phyloP scores from a whole-genome alignment of 2,888 invertebrate species.

The Beris morrisii region DNA sequence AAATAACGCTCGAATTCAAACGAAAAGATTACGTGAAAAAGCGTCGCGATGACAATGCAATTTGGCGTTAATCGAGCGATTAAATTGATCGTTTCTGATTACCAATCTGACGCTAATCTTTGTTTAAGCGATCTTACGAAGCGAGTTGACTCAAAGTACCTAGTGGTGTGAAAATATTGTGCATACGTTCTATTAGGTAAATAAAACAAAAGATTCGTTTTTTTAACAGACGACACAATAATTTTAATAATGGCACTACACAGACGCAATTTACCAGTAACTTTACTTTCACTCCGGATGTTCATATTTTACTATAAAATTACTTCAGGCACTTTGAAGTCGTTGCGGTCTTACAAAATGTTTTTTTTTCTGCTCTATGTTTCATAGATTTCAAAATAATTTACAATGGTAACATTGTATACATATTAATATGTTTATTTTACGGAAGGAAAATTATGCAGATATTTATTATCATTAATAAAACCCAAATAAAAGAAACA shows the following conservation, averaged over 20 bases:
- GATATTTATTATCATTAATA: too few relatives aligned
- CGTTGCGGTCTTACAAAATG: neutral
- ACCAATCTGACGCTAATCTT: neutral
- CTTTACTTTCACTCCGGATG: slow-evolving; percentile 14
- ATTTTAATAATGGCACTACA: neutral
- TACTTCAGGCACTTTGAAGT: neutral
- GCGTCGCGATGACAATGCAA: slow-evolving; percentile 16
- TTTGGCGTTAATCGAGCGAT: slow-evolving; percentile 1
- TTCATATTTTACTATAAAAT: neutral
- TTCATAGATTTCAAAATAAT: neutral
- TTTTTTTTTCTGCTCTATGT: neutral
- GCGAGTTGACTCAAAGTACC: too few relatives aligned
- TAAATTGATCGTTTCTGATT: slow-evolving; percentile 1
- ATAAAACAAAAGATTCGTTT: neutral
- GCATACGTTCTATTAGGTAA: too few relatives aligned
- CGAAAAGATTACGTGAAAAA: slow-evolving; percentile 16
- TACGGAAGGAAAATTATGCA: too few relatives aligned
- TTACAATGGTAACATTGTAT: too few relatives aligned
- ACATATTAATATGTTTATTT: too few relatives aligned
- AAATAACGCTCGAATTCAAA: neutral
- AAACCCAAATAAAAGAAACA: too few relatives aligned
- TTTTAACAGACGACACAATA: neutral
- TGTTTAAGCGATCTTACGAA: too few relatives aligned
- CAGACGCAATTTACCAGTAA: neutral
- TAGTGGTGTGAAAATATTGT: too few relatives aligned